Conservation (phyloP, 92 coral and sea anemone genomes). For the Meandrina meandrites region DNA sequence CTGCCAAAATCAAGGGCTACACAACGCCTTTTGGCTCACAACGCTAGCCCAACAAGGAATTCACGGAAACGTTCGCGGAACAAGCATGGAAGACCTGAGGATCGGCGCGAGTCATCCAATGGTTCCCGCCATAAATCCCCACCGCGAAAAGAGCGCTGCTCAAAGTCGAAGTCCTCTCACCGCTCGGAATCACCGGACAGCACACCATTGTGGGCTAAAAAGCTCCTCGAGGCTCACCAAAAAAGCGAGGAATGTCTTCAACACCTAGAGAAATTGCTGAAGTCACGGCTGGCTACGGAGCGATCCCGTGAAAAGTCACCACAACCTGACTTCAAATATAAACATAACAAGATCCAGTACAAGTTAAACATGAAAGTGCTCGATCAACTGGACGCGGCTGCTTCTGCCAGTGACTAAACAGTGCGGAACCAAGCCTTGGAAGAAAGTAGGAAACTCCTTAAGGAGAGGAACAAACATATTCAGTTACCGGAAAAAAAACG, state of each 20-base stretch:
- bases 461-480: no score
- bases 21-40: not conserved
- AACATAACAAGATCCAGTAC: conserved; percentile 21
- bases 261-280: not conserved
- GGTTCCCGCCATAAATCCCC: conserved; percentile 11
- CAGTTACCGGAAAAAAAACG: no score
- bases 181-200: not conserved
- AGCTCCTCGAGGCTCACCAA: conserved; percentile 2
- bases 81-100: not conserved
- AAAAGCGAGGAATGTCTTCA: not conserved
- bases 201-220: conserved; percentile 6
- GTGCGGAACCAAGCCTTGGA: no score
- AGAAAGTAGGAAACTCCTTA: no score
- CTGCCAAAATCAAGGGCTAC: conserved; percentile 8
- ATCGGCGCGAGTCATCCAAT: not conserved
- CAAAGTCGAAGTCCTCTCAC: not conserved
- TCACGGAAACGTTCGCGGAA: not conserved
- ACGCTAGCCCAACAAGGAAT: not conserved
- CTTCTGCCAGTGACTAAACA: conserved; percentile 1
- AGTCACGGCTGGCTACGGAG: not conserved
- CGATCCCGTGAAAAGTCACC: conserved; percentile 19
- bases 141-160: not conserved
- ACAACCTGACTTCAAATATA: conserved; percentile 38
- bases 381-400: conserved; percentile 17
- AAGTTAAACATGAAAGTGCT: conserved; percentile 32